Conservation (phyloP, 1,140 invertebrate genomes). For the Fopius arisanus region DNA sequence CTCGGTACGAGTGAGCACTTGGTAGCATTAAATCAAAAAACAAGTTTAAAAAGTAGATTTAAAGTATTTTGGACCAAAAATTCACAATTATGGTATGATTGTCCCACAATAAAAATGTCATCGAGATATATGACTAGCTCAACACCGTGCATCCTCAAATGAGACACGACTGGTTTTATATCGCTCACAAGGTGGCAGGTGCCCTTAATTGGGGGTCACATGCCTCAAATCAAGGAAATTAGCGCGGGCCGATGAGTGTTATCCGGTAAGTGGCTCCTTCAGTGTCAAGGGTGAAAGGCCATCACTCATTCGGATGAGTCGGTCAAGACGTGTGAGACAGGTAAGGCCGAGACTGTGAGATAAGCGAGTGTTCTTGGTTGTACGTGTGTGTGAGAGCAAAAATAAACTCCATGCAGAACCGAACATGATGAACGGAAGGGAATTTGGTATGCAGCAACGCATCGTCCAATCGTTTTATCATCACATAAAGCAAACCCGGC, state of each 20-base stretch:
- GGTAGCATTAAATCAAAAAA: slow-evolving; percentile 10
- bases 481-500: background rate
- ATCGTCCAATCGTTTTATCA: background rate
- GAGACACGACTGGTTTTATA: slow-evolving; percentile 36
- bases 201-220: too few relatives aligned
- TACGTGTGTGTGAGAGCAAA: too few relatives aligned
- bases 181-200: too few relatives aligned
- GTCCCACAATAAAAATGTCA: slow-evolving; percentile 16
- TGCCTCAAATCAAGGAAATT: too few relatives aligned
- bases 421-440: background rate
- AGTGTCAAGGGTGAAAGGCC: too few relatives aligned
- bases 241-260: too few relatives aligned
- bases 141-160: slow-evolving; percentile 10
- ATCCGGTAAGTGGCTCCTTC: too few relatives aligned
- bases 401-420: too few relatives aligned
- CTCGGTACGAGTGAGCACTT: slow-evolving; percentile 17
- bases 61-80: background rate
- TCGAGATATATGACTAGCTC: slow-evolving; percentile 22
- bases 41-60: background rate
- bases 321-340: too few relatives aligned
- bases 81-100: background rate
- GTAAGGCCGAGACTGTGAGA: too few relatives aligned
- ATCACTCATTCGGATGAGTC: too few relatives aligned
- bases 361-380: too few relatives aligned
- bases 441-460: background rate